Conservation (phyloP, 1,140 invertebrate species). For the Lamellibrachia luymesi region DNA sequence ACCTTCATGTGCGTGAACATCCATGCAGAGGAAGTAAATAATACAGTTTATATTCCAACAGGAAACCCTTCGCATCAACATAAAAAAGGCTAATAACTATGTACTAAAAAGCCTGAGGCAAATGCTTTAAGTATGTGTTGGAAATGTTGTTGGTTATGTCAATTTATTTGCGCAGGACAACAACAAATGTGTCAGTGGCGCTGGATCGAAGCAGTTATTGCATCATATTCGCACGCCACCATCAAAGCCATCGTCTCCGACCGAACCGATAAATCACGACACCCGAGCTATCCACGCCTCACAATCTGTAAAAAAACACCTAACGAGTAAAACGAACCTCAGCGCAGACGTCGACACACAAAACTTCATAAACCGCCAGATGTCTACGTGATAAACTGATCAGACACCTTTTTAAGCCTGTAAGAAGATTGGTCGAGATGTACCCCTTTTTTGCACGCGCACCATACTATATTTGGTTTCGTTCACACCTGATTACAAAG, state of each 20-base stretch:
- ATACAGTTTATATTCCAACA: too few relatives aligned
- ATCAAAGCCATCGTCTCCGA: neutral
- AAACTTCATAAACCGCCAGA: neutral
- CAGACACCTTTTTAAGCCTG: neutral
- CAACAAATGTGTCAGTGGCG: neutral
- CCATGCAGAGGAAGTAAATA: too few relatives aligned
- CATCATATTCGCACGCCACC: neutral
- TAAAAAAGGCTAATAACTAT: neutral
- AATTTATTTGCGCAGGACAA: neutral
- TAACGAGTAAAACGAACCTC: neutral
- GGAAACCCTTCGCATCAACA: too few relatives aligned
- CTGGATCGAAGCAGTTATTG: neutral
- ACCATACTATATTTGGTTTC: neutral
- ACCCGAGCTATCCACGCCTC: neutral
- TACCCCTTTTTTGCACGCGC: neutral
- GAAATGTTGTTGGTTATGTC: neutral
- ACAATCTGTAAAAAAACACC: neutral
- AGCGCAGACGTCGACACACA: neutral
- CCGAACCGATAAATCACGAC: neutral
- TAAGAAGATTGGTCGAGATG: neutral
- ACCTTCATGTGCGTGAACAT: too few relatives aligned
- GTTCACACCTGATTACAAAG: neutral
- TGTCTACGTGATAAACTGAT: neutral
- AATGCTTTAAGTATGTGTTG: neutral
- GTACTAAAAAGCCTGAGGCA: neutral